Conservation (phyloP, 2,797 vertebrate species). For the Steatocranus sp. region DNA sequence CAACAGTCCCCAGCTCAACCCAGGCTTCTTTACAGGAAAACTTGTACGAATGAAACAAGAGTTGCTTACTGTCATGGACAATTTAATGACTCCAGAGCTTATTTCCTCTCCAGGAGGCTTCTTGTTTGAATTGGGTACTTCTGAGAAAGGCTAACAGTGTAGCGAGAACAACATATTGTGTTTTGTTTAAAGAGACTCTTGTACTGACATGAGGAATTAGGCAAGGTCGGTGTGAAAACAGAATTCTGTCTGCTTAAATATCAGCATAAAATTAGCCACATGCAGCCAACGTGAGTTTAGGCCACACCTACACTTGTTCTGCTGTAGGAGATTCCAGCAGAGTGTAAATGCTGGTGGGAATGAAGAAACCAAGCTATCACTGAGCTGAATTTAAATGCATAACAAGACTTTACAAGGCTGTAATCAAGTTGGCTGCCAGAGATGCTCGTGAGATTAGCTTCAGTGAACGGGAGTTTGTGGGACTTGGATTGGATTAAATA, state of each 20-base stretch:
- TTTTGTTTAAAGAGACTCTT: not conserved
- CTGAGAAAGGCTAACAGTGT: slow-evolving; percentile 14
- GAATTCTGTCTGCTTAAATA: not conserved
- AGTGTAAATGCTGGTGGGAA: not conserved
- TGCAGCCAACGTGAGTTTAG: not conserved
- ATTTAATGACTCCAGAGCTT: slow-evolving; percentile 31
- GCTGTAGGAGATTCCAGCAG: not conserved
- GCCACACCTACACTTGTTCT: not conserved
- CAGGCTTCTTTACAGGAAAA: slow-evolving; percentile 37
- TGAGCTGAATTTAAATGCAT: not conserved
- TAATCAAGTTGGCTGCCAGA: not conserved
- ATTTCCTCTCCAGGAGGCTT: slow-evolving; percentile 23
- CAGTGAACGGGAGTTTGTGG: not conserved
- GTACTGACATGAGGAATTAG: not conserved
- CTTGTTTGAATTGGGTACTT: slow-evolving; percentile 6
- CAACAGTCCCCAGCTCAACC: not conserved
- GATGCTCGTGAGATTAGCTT: not conserved
- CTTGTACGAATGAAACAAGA: slow-evolving; percentile 26
- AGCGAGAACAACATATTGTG: slow-evolving; percentile 3
- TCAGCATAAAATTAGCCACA: not conserved
- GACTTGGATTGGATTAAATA: not conserved
- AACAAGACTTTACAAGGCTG: not conserved
- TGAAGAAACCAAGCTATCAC: not conserved
- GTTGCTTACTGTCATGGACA: slow-evolving; percentile 42
- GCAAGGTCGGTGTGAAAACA: not conserved